Base-by-base conservation (phyloP, 1,140 invertebrate genomes). In the Drosophila orosa region DNA sequence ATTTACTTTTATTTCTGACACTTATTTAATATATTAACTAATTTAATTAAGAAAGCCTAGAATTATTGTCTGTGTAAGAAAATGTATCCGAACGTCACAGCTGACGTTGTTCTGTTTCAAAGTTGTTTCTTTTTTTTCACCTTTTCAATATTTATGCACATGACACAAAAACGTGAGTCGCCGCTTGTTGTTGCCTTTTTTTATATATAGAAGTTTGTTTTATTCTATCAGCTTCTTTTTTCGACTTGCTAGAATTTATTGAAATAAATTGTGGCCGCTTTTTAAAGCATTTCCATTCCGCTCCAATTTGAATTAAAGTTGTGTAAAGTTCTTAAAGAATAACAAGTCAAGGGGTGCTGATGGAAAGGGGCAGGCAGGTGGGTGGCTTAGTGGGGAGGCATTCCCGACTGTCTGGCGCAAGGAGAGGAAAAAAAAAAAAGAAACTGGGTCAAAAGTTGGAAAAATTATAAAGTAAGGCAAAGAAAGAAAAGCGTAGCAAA, bases 401-500 rank as follows among this genome's bases (percentile, higher is more conserved):
- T 69, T 71, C 65, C 50, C 72, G 72, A 74, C 72, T 74, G 72
- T 62, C 72, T 74, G 72, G 72, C 71, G 72, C 72, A 74, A 63
- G 50, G 24, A 62, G 60, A 63, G 50, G 33, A 59, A 48, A 58
- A 48, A 13, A 33, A 44, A 48, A 60, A 24, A 61, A 44, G 59
- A 79, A 86, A 82, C 74, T 86, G 83, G 82, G 82, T 86, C 82
- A 86, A 87, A 86, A 82, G 83, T 86, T 86, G 83, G 82, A 82
- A 86, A 86, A 86, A 85, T 78, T 85, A 86, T 85, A 75, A 86
- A 78, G 75, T 76, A 84, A 75, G 27, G 74, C 61, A 76, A 67
- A 76, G 72, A 76, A 67, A 81, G 83, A 86, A 86, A 87, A 82
- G 82, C 84, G 75, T 72, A 60, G 74, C 73, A 81, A 75, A 76